Base-by-base conservation (phyloP, 2,113 vertebrate species). In the Psittacus erithacus region DNA sequence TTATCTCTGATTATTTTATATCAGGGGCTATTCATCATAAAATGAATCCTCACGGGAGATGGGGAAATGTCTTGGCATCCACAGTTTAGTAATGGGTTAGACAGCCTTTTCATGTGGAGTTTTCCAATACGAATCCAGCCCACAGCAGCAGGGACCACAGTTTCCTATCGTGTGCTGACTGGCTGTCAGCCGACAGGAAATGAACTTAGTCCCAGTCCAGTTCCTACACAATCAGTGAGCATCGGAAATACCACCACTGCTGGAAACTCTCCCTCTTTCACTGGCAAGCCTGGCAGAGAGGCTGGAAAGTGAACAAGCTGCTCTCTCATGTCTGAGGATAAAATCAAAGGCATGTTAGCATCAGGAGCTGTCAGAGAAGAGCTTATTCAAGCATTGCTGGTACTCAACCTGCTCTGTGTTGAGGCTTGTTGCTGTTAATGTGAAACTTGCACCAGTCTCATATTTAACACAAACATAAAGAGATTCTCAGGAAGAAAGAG, bases 131-230 rank as follows among this genome's bases (percentile, higher is more conserved):
- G 74, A 84, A 94, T 87, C 86, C 80, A 96, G 83, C 80, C 77
- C 90, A 91, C 74, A 65, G 38, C 86, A 90, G 92, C 92, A 94
- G 90, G 65, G 82, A 84, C 83, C 76, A 82, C 62, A 87, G 44
- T 86, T 68, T 88, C 84, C 77, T 88, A 29, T 86, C 88, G 52
- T 11, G 57, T 57, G 82, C 88, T 94, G 69, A 31, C 90, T 95
- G 92, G 69, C 88, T 95, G 90, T 90, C 92, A 94, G 95, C 65
- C 6, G 8, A 75, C 62, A 89, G 90, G 92, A 96, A 97, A 96
- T n/a, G 35, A 91, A 88, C 83, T 93, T 79, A 88, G 73, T 95
- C 93, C 74, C 92, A 82, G 93, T 89, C 92, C 86, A 82, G 93
- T 52, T 93, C 69, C 80, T 94, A 65, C 82, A 94, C 2, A 4